Evolutionary conservation across 2,888 invertebrate genomes (phyloP), one percentile per base, ranked within the genome.

Genomic region (Thymelicus lineola): DNA sequence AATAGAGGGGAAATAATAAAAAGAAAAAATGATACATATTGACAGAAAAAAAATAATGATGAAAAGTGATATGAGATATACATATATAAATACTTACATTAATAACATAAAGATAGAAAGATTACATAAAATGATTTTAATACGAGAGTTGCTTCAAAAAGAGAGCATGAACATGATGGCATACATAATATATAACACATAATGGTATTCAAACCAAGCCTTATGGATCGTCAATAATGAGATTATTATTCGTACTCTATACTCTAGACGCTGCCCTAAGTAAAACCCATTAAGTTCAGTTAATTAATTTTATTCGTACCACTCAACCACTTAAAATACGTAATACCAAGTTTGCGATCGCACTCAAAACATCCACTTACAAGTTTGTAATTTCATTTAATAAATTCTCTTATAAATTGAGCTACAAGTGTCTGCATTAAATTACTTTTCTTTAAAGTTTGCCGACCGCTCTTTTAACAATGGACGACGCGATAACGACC

Each of bases 311-410:
- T 20, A 53, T 53, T 12, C 20, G 17, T 53, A 53, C 20, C 53
- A 53, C 20, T 53, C 53, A 10, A 20, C 53, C 53, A 20, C 53
- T 53, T 53, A 12, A 20, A 50, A n/a, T 28, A 53, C 53, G 20
- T 20, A 20, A 53, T 53, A 53, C 12, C 17, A 53, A 53, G 53
- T 53, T 53, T 53, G 53, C 20, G 20, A 53, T 20, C 53, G 48
- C 15, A 17, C 58, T 10, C 74, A 73, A 71, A 17, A n/a, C 58
- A 20, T 62, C 64, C 60, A 38, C 35, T 66, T 62, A 71, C 70
- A 66, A 70, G 48, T 48, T 17, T 53, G 46, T 42, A 53, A 28
- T 42, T 46, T 35, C 15, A 74, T 75, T 71, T 67, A 73, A 35
- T 20, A 3, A 5, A 46, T 0, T 83, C 35, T 53, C n/a, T 58